Conservation (phyloP, 2,797 vertebrate genomes). For the Onychomys torridus region DNA sequence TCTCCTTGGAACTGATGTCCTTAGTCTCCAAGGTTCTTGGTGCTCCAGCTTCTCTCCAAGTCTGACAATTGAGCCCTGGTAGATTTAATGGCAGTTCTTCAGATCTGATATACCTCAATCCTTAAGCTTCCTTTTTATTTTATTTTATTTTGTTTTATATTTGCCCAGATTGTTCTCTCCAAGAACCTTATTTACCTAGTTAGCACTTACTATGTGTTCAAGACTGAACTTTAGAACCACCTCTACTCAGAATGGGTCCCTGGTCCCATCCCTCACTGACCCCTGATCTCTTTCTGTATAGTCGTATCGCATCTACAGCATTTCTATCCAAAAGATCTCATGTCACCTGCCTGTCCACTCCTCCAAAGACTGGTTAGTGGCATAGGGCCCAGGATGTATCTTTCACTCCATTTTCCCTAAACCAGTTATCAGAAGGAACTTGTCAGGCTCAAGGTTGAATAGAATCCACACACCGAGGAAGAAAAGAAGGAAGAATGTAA, state of each 20-base stretch:
- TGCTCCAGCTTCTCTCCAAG: not conserved
- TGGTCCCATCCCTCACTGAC: not conserved
- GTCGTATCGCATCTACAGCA: not conserved
- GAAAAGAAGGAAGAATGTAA: not conserved
- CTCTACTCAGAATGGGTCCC: not conserved
- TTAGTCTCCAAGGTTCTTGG: not conserved
- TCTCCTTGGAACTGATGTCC: not conserved
- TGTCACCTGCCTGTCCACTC: not conserved
- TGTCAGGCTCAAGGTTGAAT: not conserved
- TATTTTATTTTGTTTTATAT: not conserved
- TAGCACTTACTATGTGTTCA: not conserved
- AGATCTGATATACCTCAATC: not conserved
- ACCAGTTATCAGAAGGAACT: not conserved
- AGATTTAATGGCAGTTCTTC: not conserved
- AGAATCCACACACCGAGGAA: not conserved
- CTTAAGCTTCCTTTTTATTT: not conserved
- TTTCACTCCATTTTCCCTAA: not conserved
- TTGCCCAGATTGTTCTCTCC: not conserved
- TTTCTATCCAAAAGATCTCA: not conserved
- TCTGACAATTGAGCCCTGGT: not conserved
- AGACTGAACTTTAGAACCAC: not conserved
- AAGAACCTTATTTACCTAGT: not conserved
- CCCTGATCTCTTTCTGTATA: not conserved
- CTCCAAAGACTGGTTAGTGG: not conserved
- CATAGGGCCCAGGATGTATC: not conserved